Evolutionary conservation across 2,113 vertebrate species (phyloP).

Genomic region (Pogonocichla stellata): DNA sequence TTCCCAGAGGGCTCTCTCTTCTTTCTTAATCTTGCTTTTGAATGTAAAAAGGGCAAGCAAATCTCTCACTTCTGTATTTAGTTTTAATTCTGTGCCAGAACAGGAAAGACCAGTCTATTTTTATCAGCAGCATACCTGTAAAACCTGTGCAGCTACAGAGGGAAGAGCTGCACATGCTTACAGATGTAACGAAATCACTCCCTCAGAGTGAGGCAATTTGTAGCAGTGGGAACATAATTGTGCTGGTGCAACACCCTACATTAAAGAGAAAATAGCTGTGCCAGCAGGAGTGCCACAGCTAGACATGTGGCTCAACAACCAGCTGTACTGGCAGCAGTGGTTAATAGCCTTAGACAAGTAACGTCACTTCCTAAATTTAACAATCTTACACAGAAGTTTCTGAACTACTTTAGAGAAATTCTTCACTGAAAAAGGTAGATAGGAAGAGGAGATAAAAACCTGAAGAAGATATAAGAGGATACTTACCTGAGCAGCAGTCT

Average conservation of each 20-base stretch:
- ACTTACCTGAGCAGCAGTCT: neutral
- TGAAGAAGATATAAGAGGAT: neutral
- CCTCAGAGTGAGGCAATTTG: neutral
- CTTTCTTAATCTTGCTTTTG: neutral
- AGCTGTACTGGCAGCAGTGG: neutral
- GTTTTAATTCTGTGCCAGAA: neutral
- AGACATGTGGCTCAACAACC: neutral
- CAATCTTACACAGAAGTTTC: neutral
- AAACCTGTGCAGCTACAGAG: neutral
- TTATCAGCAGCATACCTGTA: neutral
- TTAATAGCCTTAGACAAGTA: neutral
- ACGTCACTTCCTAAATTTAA: neutral
- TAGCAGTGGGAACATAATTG: neutral
- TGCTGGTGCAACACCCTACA: neutral
- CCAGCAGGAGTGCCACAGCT: neutral
- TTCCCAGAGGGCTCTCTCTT: neutral
- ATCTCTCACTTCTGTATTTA: neutral
- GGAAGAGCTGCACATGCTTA: neutral
- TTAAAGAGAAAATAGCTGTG: neutral
- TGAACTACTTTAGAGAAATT: neutral
- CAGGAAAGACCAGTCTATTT: neutral
- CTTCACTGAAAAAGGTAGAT: neutral
- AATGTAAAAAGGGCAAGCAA: neutral
- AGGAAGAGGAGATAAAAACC: neutral
- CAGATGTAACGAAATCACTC: neutral